phyloP scores from a whole-genome alignment of 2,113 vertebrate species.

The Colistium nudipinnis region DNA sequence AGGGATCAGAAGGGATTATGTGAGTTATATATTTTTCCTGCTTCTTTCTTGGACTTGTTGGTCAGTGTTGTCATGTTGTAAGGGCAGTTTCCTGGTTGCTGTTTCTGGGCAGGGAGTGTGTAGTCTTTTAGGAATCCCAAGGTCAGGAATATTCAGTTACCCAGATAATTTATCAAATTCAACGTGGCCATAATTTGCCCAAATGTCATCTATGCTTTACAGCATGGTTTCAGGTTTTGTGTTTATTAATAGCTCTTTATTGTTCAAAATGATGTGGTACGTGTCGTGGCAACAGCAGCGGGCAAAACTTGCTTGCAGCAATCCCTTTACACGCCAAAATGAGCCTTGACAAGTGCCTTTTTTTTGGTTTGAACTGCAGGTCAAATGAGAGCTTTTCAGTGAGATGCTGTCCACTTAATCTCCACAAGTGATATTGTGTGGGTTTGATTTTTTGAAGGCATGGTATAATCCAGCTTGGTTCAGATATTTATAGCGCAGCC shows the following conservation, averaged over 20 bases:
- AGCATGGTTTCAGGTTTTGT: background rate
- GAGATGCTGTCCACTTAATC: constrained; percentile 16
- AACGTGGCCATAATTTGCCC: background rate
- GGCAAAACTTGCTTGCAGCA: background rate
- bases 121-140: constrained; percentile 17
- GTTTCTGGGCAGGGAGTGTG: background rate
- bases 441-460: constrained; percentile 7
- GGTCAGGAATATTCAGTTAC: constrained; percentile 15
- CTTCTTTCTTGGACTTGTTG: constrained; percentile 2
- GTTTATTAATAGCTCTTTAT: background rate
- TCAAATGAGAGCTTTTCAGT: constrained; percentile 26
- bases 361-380: background rate
- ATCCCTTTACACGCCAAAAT: background rate
- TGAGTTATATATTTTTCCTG: constrained; percentile 13
- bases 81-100: constrained; percentile 24
- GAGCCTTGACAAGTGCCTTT: background rate
- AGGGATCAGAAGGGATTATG: background rate
- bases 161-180: background rate
- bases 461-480: constrained; percentile 35
- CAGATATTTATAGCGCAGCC: constrained; percentile 50
- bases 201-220: background rate
- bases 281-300: background rate
- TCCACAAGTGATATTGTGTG: constrained; percentile 26
- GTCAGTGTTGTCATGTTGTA: background rate
- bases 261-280: background rate